Evolutionary conservation across 2,113 vertebrate genomes (phyloP).

Genomic region (Neodontobutis hainanensis): DNA sequence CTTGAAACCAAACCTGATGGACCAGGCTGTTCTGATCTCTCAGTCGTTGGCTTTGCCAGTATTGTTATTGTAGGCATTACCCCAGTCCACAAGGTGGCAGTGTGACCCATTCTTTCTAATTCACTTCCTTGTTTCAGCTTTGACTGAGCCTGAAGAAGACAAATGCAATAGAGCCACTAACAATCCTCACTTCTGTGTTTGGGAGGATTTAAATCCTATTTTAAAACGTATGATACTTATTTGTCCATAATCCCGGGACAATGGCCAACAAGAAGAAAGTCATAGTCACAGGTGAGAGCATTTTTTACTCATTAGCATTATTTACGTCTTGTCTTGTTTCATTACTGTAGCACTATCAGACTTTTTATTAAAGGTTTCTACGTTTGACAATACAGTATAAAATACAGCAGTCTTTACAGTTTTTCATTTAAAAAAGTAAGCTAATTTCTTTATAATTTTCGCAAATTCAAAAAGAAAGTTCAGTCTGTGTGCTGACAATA

Average conservation of each 20-base stretch:
- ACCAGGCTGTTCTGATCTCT: too few species aligned
- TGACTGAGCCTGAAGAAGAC: conserved; percentile 44
- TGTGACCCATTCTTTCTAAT: background rate
- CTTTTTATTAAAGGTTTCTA: background rate
- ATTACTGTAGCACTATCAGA: background rate
- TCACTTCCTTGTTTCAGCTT: conserved; percentile 16
- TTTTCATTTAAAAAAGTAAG: too few species aligned
- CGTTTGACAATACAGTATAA: background rate
- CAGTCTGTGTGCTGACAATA: too few species aligned
- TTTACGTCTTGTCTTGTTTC: background rate
- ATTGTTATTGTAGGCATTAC: background rate
- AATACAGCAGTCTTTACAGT: background rate
- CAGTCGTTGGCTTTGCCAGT: background rate
- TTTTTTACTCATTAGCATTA: background rate
- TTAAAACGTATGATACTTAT: conserved; percentile 13
- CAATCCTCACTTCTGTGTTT: conserved; percentile 11
- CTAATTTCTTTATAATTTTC: too few species aligned
- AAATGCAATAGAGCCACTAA: conserved; percentile 2
- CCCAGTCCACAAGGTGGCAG: conserved; percentile 57
- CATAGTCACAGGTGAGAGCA: conserved; percentile 74
- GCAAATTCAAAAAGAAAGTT: too few species aligned
- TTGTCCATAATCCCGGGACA: conserved; percentile 2
- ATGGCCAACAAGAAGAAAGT: conserved; percentile 76
- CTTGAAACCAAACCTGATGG: too few species aligned
- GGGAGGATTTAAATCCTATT: background rate